Base-by-base conservation (phyloP, 2,797 vertebrate species). In the Poecilia gillii region DNA sequence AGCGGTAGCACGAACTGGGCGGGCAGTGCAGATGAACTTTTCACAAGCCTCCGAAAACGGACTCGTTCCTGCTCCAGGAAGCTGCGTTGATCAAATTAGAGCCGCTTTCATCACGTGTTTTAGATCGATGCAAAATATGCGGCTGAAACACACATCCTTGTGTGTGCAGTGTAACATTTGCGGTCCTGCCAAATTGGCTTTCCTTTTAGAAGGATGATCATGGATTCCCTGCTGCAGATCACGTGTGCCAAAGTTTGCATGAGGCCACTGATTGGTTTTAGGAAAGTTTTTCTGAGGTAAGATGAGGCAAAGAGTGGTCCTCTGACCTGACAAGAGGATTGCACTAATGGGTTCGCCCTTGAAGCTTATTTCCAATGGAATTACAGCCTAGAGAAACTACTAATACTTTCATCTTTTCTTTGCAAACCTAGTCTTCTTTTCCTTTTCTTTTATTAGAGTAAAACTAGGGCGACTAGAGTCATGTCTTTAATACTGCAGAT, bases 121-220 rank as follows among this genome's bases (percentile, higher is more conserved):
- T 66, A 36, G 46, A 80, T 72, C 18, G 9, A 64, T 66, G 46
- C 62, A 6, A 1, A 1, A 36, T 41, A 77, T 14, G 2, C 39
- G 39, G 9, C 76, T 82, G 71, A 78, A 71, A 81, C 18, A 9
- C 72, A 73, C 49, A 20, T 43, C 62, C 68, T 80, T 80, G 25
- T 74, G 68, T 64, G 39, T 64, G 31, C 43, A 74, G 45, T 80
- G 45, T 75, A 33, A 82, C 57, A 43, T 79, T 66, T 85, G 45
- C 74, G 28, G 20, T 77, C 8, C 74, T 68, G 84, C 71, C 83
- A 85, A 81, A 73, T 75, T 74, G 79, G 72, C 80, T 76, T 83
- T 76, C 23, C 73, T 80, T 80, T 85, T 39, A 66, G 64, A 41
- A 78, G 57, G 39, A 72, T 49, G 76, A 70, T 70, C 66, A 76